Evolutionary conservation across 2,113 vertebrate species (phyloP).

Genomic region (Tinamus guttatus): DNA sequence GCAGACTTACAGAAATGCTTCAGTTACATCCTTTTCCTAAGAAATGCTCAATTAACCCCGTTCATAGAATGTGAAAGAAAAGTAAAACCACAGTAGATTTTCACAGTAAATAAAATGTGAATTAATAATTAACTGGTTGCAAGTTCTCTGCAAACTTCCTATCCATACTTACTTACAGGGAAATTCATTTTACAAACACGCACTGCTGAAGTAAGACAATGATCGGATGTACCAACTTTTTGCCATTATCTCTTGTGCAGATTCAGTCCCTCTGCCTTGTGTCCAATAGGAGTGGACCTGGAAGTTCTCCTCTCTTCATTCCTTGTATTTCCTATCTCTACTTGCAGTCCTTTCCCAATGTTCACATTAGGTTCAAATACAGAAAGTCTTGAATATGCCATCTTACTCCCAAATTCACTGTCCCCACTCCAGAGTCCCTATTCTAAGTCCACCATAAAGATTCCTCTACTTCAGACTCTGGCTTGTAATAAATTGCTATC

Average conservation of each 20-base stretch:
- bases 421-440: background rate
- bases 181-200: background rate
- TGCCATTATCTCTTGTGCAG: background rate
- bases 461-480: background rate
- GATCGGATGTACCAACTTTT: background rate
- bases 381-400: background rate
- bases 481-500: background rate
- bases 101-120: background rate
- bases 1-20: background rate
- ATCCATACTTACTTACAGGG: background rate
- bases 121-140: background rate
- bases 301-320: background rate
- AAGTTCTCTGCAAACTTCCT: background rate
- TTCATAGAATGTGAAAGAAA: background rate
- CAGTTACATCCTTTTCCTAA: background rate
- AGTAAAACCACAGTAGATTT: background rate
- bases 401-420: background rate
- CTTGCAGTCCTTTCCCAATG: background rate
- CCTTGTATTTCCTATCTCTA: background rate
- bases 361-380: background rate
- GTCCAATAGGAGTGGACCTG: background rate
- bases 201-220: background rate
- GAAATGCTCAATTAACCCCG: background rate
- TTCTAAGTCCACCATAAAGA: background rate
- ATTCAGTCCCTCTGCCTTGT: background rate